These are phyloP conservation scores for Branchipolynoe longqiensis DNA, from an alignment of 2,888 invertebrate genomes.

Conservation along the genomic window DNA sequence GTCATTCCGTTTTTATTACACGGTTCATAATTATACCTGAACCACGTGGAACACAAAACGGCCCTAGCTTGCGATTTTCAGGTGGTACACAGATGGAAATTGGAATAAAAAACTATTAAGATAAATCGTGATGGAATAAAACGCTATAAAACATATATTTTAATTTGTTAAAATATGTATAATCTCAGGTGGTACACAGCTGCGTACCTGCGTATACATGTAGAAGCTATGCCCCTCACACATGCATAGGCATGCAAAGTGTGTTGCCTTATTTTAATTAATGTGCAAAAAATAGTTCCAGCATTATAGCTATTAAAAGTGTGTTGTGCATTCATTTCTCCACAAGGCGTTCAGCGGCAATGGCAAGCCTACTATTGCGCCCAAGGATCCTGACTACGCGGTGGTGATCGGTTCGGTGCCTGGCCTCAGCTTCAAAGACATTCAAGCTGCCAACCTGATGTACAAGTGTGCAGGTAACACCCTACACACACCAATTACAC, in stretches of 20 bases:
- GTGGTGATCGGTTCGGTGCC: conserved; percentile 25
- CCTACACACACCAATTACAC: too few relatives aligned
- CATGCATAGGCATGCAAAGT: background rate
- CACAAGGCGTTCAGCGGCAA: conserved; percentile 14
- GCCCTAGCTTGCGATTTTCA: too few relatives aligned
- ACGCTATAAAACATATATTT: background rate
- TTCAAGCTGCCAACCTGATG: conserved; percentile 6
- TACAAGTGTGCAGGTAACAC: conserved; percentile 50
- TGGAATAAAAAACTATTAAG: background rate
- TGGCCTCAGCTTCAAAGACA: conserved; percentile 40
- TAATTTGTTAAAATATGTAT: too few relatives aligned
- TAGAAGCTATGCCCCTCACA: too few relatives aligned
- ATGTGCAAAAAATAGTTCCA: background rate
- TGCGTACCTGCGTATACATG: too few relatives aligned
- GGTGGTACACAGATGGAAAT: too few relatives aligned
- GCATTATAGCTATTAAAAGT: background rate
- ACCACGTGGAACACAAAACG: too few relatives aligned
- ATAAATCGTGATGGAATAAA: too few relatives aligned
- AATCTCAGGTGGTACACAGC: too few relatives aligned
- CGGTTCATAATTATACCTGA: too few relatives aligned
- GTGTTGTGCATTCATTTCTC: background rate
- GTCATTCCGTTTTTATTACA: too few relatives aligned
- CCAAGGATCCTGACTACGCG: background rate
- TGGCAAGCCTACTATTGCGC: background rate
- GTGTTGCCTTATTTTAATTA: background rate